phyloP scores from a whole-genome alignment of 2,797 vertebrate species.

The Myiotriccus ornatus region DNA sequence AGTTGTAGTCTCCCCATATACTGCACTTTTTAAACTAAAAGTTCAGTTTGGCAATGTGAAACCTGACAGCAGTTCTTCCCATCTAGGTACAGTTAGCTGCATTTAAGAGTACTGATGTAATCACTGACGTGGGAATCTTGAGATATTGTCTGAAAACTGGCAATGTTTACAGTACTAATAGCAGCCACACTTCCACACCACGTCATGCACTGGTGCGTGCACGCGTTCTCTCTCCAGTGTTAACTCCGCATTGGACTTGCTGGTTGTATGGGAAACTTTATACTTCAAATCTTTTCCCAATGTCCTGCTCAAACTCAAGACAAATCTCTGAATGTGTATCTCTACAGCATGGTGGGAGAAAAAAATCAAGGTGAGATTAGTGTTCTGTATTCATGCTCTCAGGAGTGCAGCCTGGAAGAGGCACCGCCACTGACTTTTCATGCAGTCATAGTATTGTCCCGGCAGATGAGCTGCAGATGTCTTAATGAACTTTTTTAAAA shows the following conservation, averaged over 20 bases:
- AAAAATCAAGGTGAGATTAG: not conserved
- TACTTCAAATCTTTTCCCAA: not conserved
- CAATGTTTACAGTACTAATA: not conserved
- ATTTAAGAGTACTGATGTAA: not conserved
- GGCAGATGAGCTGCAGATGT: not conserved
- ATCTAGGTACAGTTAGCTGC: not conserved
- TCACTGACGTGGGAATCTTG: not conserved
- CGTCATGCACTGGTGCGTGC: fast-evolving
- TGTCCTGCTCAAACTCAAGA: not conserved
- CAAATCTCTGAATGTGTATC: not conserved
- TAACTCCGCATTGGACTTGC: not conserved
- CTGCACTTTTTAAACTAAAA: not conserved
- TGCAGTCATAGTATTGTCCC: fast-evolving
- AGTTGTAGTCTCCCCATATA: not conserved
- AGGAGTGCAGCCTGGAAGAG: not conserved
- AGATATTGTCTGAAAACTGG: not conserved
- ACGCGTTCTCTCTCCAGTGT: fast-evolving
- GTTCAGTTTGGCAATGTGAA: not conserved
- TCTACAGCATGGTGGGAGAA: not conserved
- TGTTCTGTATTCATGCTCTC: fast-evolving
- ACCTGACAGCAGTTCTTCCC: not conserved
- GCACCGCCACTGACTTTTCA: not conserved
- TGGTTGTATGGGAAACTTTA: not conserved
- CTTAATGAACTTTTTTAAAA: not conserved
- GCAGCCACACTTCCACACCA: not conserved